Conservation (phyloP, 2,797 vertebrate genomes). For the Apodemus agrarius region DNA sequence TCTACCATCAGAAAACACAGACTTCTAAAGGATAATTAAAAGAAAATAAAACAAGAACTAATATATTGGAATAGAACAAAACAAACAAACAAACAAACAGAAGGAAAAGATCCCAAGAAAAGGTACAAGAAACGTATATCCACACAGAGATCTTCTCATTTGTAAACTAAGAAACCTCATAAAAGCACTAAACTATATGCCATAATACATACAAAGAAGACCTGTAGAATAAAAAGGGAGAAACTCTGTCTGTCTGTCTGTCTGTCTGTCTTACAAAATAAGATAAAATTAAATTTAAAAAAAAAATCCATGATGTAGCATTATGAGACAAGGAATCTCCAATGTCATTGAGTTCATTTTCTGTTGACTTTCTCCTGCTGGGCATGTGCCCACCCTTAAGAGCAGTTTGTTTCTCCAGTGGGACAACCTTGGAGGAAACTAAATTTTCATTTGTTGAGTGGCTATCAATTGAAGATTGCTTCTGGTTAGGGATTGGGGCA, state of each 20-base stretch:
- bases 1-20: not conserved
- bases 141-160: not conserved
- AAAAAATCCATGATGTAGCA: not conserved
- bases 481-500: not conserved
- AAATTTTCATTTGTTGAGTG: not conserved
- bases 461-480: not conserved
- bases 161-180: not conserved
- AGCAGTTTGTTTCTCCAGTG: not conserved
- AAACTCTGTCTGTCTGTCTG: too few relatives aligned
- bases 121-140: not conserved
- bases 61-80: not conserved
- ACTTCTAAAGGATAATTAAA: not conserved
- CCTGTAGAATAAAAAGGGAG: too few relatives aligned
- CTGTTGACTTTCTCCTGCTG: not conserved
- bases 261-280: not conserved
- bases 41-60: not conserved
- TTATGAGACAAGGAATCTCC: not conserved
- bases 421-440: not conserved
- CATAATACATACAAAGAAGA: too few relatives aligned
- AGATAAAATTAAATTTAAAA: not conserved
- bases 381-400: not conserved
- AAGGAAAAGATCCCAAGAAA: not conserved
- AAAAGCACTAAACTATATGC: too few relatives aligned
- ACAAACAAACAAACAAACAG: not conserved
- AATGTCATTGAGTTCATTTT: not conserved